Evolutionary conservation across 2,888 invertebrate genomes (phyloP).

Genomic region (Leptura quadrifasciata): DNA sequence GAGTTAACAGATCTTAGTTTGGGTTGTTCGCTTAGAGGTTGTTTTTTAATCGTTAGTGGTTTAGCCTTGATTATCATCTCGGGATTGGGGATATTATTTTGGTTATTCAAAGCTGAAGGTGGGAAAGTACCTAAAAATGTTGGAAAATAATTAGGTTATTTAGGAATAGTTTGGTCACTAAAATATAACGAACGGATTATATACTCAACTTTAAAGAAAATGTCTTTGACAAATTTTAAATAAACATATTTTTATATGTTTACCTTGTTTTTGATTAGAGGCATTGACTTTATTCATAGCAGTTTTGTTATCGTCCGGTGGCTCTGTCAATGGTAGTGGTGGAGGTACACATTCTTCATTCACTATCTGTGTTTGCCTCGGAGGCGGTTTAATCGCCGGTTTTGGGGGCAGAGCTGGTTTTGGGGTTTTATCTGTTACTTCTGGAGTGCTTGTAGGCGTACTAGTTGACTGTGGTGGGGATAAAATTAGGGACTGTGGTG

Average conservation of each 20-base stretch:
- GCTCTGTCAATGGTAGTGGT: constrained; percentile 72
- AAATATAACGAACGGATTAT: neutral
- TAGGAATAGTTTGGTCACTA: neutral
- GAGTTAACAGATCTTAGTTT: constrained; percentile 78
- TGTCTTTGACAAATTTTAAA: too few species aligned
- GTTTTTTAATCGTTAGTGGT: constrained; percentile 89
- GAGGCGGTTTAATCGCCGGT: constrained; percentile 81
- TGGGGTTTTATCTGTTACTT: constrained; percentile 75
- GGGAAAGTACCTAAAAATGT: constrained; percentile 45
- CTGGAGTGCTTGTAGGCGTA: constrained; percentile 75
- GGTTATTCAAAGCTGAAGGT: constrained; percentile 65
- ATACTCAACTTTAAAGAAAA: neutral
- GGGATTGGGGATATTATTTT: constrained; percentile 63
- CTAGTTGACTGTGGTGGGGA: constrained; percentile 80
- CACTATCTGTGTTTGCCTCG: constrained; percentile 73
- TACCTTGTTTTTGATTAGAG: constrained; percentile 53
- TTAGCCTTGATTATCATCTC: constrained; percentile 83
- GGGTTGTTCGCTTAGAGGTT: constrained; percentile 87
- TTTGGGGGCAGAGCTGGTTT: constrained; percentile 91
- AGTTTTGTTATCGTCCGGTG: constrained; percentile 67
- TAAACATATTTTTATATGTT: too few species aligned
- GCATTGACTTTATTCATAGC: constrained; percentile 42
- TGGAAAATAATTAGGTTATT: constrained; percentile 5
- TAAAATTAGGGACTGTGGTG: constrained; percentile 66
- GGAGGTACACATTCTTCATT: constrained; percentile 70